These are phyloP conservation scores for Eucriotettix oculatus DNA, from an alignment of 2,888 invertebrate species.

Conservation along the genomic window DNA sequence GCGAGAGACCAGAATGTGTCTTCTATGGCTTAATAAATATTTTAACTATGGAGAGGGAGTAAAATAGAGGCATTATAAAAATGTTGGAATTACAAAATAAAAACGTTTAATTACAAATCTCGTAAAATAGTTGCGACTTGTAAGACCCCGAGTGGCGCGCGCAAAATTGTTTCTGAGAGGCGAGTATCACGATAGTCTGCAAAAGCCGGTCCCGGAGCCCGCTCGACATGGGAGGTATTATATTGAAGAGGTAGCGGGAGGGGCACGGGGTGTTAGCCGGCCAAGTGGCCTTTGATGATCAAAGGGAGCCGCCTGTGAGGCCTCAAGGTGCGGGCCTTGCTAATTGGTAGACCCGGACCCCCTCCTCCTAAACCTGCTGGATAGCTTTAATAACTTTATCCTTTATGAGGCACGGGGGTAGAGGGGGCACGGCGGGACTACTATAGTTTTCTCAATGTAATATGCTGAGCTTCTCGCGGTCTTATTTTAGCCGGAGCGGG, in stretches of 20 bases:
- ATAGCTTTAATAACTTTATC: conserved; percentile 12
- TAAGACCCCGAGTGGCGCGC: no score
- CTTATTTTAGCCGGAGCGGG: not conserved
- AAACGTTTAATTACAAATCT: no score
- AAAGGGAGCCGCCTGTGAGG: conserved; percentile 7
- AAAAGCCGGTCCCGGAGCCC: not conserved
- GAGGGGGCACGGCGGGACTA: not conserved
- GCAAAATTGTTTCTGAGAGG: no score
- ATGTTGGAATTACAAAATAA: no score
- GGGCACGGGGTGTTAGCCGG: not conserved
- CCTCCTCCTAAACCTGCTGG: not conserved
- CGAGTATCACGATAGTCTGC: not conserved
- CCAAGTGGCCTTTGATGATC: conserved; percentile 2
- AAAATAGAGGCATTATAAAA: no score
- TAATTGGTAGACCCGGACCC: conserved; percentile 8
- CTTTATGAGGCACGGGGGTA: conserved; percentile 7
- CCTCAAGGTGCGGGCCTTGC: conserved; percentile 4
- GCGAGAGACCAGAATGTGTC: no score
- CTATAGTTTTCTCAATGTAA: not conserved
- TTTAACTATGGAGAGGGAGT: no score
- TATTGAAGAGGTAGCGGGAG: not conserved
- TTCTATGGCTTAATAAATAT: no score
- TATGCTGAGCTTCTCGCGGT: not conserved
- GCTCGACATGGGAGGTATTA: conserved; percentile 5
- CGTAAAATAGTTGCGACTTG: no score